phyloP scores from a whole-genome alignment of 2,888 invertebrate genomes.

The Scaptodrosophila latifasciaeformis region DNA sequence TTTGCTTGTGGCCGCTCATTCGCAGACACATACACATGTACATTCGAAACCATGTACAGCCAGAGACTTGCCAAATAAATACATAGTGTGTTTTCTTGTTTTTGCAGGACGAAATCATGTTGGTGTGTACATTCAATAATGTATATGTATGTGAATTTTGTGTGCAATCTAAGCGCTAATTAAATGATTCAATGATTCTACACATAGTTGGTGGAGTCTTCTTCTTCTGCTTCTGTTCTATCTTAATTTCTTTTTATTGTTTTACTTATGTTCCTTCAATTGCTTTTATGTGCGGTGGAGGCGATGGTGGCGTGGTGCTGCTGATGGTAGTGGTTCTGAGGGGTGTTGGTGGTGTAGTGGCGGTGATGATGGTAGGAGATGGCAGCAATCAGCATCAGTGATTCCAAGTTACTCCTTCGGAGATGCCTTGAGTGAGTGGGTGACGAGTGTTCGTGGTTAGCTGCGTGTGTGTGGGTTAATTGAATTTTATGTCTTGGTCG shows the following conservation, averaged over 20 bases:
- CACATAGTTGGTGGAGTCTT: slow-evolving; percentile 16
- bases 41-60: slow-evolving; percentile 5
- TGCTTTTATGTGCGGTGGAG: slow-evolving; percentile 58
- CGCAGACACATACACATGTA: slow-evolving; percentile 19
- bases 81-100: neutral
- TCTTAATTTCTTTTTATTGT: slow-evolving; percentile 71
- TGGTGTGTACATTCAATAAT: slow-evolving; percentile 41
- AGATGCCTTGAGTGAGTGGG: slow-evolving; percentile 17
- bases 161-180: slow-evolving; percentile 72
- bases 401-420: slow-evolving; percentile 50
- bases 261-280: slow-evolving; percentile 66
- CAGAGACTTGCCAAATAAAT: no score
- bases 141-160: slow-evolving; percentile 16
- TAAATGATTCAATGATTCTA: slow-evolving; percentile 74
- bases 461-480: slow-evolving; percentile 47
- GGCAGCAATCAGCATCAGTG: slow-evolving; percentile 13
- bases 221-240: slow-evolving; percentile 48
- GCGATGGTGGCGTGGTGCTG: slow-evolving; percentile 23
- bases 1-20: slow-evolving; percentile 37
- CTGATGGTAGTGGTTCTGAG: no score
- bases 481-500: slow-evolving; percentile 68
- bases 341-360: no score
- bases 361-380: neutral
- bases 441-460: no score
- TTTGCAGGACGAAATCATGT: no score